These are phyloP conservation scores for Drosophila kurseongensis DNA, from an alignment of 1,140 invertebrate genomes.

Conservation along the genomic window DNA sequence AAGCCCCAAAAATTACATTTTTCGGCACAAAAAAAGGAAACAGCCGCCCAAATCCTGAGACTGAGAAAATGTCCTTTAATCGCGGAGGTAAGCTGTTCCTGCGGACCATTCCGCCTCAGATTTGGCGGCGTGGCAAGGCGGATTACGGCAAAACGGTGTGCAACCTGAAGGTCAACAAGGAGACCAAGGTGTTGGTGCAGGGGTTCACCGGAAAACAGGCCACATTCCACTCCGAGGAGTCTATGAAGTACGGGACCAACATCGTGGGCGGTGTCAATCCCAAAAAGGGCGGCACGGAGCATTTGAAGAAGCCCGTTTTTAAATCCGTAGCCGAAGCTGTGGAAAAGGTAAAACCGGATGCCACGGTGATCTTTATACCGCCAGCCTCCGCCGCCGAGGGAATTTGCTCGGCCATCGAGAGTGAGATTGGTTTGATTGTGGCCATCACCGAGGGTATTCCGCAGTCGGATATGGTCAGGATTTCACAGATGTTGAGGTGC, in stretches of 20 bases:
- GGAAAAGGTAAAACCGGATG: constrained; percentile 93
- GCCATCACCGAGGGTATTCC: constrained; percentile 99
- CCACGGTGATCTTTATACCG: constrained; percentile 98
- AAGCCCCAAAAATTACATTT: background rate
- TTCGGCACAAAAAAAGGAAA: constrained; percentile 3
- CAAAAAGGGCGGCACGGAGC: constrained; percentile 96
- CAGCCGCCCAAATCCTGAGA: background rate
- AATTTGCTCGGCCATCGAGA: constrained; percentile 97
- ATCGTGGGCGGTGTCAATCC: constrained; percentile 99
- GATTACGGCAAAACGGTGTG: constrained; percentile 85
- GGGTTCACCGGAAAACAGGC: constrained; percentile 98
- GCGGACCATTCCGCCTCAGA: background rate
- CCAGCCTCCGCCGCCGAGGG: constrained; percentile 96
- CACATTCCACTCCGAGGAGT: constrained; percentile 96
- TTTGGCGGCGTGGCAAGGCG: constrained; percentile 25
- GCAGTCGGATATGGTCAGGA: constrained; percentile 98
- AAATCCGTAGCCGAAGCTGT: constrained; percentile 92
- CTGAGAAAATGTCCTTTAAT: background rate
- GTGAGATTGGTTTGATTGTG: constrained; percentile 98
- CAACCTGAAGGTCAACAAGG: constrained; percentile 91
- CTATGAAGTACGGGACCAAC: constrained; percentile 98
- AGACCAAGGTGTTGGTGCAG: constrained; percentile 98
- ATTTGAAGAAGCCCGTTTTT: constrained; percentile 97
- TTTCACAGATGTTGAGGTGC: constrained; percentile 93
- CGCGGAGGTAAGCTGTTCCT: background rate